These are phyloP conservation scores for Cynopterus sphinx DNA, from an alignment of 2,797 vertebrate species.

Conservation along the genomic window DNA sequence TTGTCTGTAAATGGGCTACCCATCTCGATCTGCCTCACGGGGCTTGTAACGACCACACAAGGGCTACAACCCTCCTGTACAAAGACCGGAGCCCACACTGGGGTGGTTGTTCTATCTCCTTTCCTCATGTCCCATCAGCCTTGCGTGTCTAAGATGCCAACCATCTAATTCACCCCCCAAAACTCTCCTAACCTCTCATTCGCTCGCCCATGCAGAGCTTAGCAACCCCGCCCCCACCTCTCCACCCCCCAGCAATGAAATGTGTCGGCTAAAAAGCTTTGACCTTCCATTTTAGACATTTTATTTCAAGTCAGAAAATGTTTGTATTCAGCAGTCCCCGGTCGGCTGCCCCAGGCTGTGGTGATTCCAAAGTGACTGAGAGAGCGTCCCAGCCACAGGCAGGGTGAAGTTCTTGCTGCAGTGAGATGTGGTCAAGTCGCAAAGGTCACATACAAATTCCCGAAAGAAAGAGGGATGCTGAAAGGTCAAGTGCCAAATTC, in stretches of 20 bases:
- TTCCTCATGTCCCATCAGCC: background rate
- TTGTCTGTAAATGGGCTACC: background rate
- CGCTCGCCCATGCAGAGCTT: background rate
- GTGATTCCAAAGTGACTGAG: background rate
- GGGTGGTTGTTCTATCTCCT: background rate
- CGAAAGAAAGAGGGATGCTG: background rate
- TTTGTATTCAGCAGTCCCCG: background rate
- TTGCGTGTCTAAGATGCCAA: background rate
- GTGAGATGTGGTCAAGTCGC: constrained; percentile 24
- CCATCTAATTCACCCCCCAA: background rate
- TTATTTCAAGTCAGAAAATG: constrained; percentile 58
- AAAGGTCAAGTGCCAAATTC: background rate
- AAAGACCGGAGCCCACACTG: background rate
- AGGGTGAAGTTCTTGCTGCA: background rate
- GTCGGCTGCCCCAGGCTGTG: background rate
- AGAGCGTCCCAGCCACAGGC: background rate
- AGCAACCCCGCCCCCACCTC: background rate
- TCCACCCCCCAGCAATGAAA: too few relatives aligned
- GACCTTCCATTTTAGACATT: constrained; percentile 38
- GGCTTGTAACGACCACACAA: background rate
- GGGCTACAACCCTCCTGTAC: background rate
- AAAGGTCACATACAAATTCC: constrained; percentile 20
- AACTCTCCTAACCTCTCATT: background rate
- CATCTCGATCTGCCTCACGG: background rate
- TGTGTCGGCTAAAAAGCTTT: background rate